A percentile compares a stretch with the other conserved stretches of the same genome.
phyloP scores from a whole-genome alignment of 1,140 invertebrate species.

The Apis florea region DNA sequence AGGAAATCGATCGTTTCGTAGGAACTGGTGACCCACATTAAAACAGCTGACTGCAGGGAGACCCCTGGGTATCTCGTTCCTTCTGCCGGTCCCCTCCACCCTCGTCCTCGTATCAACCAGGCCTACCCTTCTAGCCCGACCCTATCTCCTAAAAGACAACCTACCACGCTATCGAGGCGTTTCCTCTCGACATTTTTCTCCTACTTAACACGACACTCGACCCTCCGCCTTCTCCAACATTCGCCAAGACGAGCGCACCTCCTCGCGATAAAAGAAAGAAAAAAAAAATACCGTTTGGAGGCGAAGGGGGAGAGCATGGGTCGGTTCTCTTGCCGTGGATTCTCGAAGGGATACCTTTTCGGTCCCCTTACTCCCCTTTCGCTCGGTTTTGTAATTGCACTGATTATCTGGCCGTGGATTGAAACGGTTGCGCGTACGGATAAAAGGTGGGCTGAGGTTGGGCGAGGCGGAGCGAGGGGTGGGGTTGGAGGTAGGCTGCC shows the following conservation, averaged over 20 bases:
- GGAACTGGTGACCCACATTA: slow-evolving; percentile 76
- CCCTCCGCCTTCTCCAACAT: background rate
- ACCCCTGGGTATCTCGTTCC: slow-evolving; percentile 50
- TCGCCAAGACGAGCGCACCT: too few relatives aligned
- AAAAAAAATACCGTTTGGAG: too few relatives aligned
- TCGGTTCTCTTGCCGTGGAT: too few relatives aligned
- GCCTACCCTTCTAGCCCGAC: slow-evolving; percentile 57
- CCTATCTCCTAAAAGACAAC: slow-evolving; percentile 50
- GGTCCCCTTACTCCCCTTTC: background rate
- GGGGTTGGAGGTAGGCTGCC: slow-evolving; percentile 17
- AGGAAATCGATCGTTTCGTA: slow-evolving; percentile 73
- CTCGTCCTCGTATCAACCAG: slow-evolving; percentile 57
- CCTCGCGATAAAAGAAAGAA: too few relatives aligned
- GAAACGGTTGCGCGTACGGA: slow-evolving; percentile 17
- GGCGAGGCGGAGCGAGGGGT: slow-evolving; percentile 32
- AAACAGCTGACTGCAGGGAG: slow-evolving; percentile 73
- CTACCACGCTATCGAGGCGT: background rate
- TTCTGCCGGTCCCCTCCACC: slow-evolving; percentile 58
- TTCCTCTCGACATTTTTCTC: slow-evolving; percentile 33
- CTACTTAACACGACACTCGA: background rate
- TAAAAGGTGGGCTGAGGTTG: slow-evolving; percentile 19
- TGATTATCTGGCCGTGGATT: slow-evolving; percentile 37
- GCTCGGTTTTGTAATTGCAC: slow-evolving; percentile 11
- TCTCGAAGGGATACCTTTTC: background rate
- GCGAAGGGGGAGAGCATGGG: too few relatives aligned